Evolutionary conservation across 2,113 vertebrate species (phyloP).

Genomic region (Manacus vitellinus): DNA sequence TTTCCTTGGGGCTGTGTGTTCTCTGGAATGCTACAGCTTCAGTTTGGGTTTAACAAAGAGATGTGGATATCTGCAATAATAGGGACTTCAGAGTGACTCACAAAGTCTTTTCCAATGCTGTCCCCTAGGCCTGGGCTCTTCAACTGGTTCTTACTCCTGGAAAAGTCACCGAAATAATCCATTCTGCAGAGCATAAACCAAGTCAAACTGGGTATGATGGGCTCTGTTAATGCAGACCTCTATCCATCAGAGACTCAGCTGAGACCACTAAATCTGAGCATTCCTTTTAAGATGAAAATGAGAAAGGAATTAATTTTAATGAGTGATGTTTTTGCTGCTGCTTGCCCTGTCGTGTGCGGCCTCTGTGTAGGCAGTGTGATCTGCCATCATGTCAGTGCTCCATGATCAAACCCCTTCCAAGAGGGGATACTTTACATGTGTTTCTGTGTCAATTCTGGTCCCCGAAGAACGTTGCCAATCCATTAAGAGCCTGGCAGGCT

Average conservation of each 20-base stretch:
- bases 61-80: not conserved
- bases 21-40: not conserved
- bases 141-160: not conserved
- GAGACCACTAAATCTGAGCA: slow-evolving; percentile 59
- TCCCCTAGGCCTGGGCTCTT: not conserved
- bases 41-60: not conserved
- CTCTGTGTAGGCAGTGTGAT: slow-evolving; percentile 49
- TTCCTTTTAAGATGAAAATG: slow-evolving; percentile 70
- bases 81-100: not conserved
- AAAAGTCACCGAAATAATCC: not conserved
- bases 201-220: slow-evolving; percentile 29
- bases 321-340: slow-evolving; percentile 55
- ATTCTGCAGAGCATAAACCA: slow-evolving; percentile 7
- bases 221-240: slow-evolving; percentile 49
- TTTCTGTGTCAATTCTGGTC: slow-evolving; percentile 68
- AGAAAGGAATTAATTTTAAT: slow-evolving; percentile 74
- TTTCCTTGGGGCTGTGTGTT: not conserved
- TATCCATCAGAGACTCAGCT: slow-evolving; percentile 46
- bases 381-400: slow-evolving; percentile 62
- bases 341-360: slow-evolving; percentile 38
- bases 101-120: not conserved
- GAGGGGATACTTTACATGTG: slow-evolving; percentile 58
- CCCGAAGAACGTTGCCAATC: slow-evolving; percentile 56
- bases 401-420: slow-evolving; percentile 57
- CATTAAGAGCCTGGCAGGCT: slow-evolving; percentile 64